Base-by-base conservation (phyloP, 1,140 invertebrate species). In the Drosophila tani region DNA sequence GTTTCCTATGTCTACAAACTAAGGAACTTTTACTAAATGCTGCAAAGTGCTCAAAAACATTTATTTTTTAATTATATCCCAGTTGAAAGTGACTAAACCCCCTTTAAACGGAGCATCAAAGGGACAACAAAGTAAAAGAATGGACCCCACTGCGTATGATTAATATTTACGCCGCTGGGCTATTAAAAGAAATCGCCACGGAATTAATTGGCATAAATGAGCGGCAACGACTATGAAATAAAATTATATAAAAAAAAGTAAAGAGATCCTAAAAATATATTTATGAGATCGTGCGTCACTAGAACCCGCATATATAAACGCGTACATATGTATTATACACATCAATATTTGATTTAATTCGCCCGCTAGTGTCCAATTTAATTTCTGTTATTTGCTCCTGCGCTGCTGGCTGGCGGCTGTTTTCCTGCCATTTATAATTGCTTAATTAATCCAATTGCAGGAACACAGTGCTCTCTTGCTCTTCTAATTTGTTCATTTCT, bases 391-490 rank as follows among this genome's bases (percentile, higher is more conserved):
- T 63, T 67, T 46, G 58, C 46, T 57, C 41, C 40, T 67, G 24
- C 35, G 46, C n/a, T 41, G 58, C 40, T 38, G 9, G 58, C 40
- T 38, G 9, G n/a, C 24, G 21, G 43, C 17, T 35, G 67, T 45
- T 80, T 81, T 68, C 58, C 43, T 77, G 75, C 56, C 64, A 51
- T 53, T 67, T 82, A 73, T 75, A 82, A 86, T 86, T 86, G 79
- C 77, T 77, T 91, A 91, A 91, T 91, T 91, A 91, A 91, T 85
- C 77, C 86, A 86, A 90, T 91, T 90, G 86, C 85, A 81, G 77
- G 47, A 69, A 73, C 68, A 79, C 57, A 35, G 66, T 65, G 45
- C n/a, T 62, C 40, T 71, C 46, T 50, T 68, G 45, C 63, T 68
- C 58, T 68, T 70, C 60, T 53, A 69, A 56, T 56, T 62, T 27